These are phyloP conservation scores for Neoarius graeffei DNA, from an alignment of 2,113 vertebrate genomes.

Conservation along the genomic window DNA sequence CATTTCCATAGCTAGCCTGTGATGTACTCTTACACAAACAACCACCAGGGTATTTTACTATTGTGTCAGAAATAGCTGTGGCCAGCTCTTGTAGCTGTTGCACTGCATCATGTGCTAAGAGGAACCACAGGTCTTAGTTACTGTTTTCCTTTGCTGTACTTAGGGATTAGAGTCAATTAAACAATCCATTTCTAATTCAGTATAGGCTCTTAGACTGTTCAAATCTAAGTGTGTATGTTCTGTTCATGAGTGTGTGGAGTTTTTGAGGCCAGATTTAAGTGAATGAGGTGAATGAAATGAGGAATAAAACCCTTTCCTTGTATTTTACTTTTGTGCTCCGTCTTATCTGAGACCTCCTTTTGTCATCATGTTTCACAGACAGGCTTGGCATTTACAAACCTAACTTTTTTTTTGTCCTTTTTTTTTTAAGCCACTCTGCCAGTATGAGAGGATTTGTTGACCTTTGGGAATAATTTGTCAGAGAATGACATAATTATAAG, in stretches of 20 bases:
- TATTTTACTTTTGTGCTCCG: neutral
- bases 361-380: neutral
- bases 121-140: slow-evolving; percentile 52
- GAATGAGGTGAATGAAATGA: slow-evolving; percentile 3
- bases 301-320: slow-evolving; percentile 30
- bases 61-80: slow-evolving; percentile 57
- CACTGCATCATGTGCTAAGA: slow-evolving; percentile 51
- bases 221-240: neutral
- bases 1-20: slow-evolving; percentile 52
- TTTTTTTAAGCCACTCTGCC: slow-evolving; percentile 10
- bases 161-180: slow-evolving; percentile 62
- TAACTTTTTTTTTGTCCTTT: neutral
- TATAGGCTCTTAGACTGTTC: slow-evolving; percentile 52
- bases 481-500: neutral
- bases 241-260: slow-evolving; percentile 26
- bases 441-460: slow-evolving; percentile 38
- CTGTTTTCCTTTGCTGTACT: slow-evolving; percentile 59
- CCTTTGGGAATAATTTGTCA: slow-evolving; percentile 15
- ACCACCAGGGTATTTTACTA: slow-evolving; percentile 73
- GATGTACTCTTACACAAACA: slow-evolving; percentile 62
- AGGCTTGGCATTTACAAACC: neutral
- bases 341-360: neutral
- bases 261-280: neutral
- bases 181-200: slow-evolving; percentile 58
- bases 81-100: slow-evolving; percentile 50